A percentile compares a stretch with the other conserved stretches of the same genome.
phyloP scores from a whole-genome alignment of 2,888 invertebrate genomes.

The Oscheius sp. region DNA sequence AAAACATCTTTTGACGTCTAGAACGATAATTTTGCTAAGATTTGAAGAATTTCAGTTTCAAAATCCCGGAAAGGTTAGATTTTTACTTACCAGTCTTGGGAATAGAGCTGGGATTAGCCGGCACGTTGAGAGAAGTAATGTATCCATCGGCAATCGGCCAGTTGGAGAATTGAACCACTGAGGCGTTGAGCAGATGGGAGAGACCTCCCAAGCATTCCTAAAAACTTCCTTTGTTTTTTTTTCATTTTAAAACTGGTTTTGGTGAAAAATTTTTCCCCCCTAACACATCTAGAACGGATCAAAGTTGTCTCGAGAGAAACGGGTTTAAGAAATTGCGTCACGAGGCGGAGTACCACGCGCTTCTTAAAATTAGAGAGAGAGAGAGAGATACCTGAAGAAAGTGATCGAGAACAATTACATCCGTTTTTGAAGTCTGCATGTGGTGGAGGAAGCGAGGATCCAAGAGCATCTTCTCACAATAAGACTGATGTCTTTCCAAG shows the following conservation, averaged over 20 bases:
- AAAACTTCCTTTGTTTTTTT: conserved; percentile 23
- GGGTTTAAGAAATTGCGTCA: not conserved
- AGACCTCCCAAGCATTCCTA: conserved; percentile 64
- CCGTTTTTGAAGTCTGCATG: conserved; percentile 36
- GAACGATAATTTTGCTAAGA: too few species aligned
- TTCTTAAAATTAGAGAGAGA: not conserved
- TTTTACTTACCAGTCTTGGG: conserved; percentile 63
- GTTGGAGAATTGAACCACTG: conserved; percentile 62
- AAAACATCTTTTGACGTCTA: too few species aligned
- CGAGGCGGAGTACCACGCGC: too few species aligned
- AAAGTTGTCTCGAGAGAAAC: not conserved
- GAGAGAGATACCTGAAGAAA: conserved; percentile 57
- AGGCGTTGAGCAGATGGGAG: conserved; percentile 59
- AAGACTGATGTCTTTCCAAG: conserved; percentile 56
- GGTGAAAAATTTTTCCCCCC: not conserved
- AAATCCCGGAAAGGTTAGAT: too few species aligned
- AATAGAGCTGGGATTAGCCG: conserved; percentile 54
- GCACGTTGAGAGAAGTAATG: conserved; percentile 59
- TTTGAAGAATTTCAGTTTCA: too few species aligned
- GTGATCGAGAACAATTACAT: conserved; percentile 63
- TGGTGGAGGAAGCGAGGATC: conserved; percentile 44
- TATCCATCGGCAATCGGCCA: conserved; percentile 68
- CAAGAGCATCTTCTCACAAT: conserved; percentile 55
- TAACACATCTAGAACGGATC: not conserved
- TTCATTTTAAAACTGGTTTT: not conserved